A percentile compares a stretch with the other conserved stretches of the same genome.
Conservation (phyloP, 2,797 vertebrate species). For the Notamacropus eugenii region DNA sequence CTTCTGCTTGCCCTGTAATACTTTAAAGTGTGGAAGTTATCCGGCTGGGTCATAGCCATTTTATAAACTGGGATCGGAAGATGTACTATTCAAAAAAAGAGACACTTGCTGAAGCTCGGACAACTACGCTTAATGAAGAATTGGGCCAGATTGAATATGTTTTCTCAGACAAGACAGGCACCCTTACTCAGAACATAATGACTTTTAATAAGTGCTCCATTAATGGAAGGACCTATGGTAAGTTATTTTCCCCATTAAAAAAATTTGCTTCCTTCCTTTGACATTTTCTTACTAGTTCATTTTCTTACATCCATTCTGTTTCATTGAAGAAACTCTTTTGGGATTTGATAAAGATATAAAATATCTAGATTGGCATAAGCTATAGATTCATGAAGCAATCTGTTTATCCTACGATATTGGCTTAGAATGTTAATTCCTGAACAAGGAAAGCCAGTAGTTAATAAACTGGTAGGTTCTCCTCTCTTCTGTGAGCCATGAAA, state of each 20-base stretch:
- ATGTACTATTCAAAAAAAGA: conserved; percentile 84
- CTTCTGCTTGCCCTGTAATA: conserved; percentile 12
- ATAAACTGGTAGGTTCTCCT: background rate
- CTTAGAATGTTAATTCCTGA: background rate
- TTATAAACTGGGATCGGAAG: conserved; percentile 88
- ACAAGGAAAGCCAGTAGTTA: background rate
- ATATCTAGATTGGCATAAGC: background rate
- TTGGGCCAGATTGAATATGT: conserved; percentile 87
- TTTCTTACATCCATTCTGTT: background rate
- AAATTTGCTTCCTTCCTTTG: background rate
- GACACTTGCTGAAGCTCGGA: conserved; percentile 84
- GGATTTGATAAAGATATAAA: background rate
- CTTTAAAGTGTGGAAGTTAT: conserved; percentile 82
- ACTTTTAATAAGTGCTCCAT: conserved; percentile 87
- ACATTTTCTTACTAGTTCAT: background rate
- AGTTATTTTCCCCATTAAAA: conserved; percentile 28
- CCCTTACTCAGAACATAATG: conserved; percentile 88
- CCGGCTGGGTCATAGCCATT: conserved; percentile 87
- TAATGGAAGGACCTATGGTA: conserved; percentile 85
- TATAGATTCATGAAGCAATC: background rate
- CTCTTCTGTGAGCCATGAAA: background rate
- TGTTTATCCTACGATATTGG: background rate
- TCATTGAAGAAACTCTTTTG: background rate
- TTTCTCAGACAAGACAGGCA: conserved; percentile 88
- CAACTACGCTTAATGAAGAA: conserved; percentile 87